A percentile compares a stretch with the other conserved stretches of the same genome.
Conservation (phyloP, 2,797 vertebrate genomes). For the Capromys pilorides region DNA sequence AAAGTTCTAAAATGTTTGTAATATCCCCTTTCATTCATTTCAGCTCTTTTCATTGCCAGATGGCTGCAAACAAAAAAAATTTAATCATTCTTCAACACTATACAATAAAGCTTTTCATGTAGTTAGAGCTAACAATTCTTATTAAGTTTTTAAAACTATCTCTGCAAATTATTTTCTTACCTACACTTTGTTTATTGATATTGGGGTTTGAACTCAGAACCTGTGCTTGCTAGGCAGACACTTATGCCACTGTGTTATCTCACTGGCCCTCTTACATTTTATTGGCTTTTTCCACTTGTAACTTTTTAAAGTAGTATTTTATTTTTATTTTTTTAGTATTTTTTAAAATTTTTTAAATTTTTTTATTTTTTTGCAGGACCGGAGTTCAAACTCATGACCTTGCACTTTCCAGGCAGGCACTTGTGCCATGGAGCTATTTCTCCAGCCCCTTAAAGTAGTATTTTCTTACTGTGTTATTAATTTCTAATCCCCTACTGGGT, state of each 20-base stretch:
- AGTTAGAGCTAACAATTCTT: constrained; percentile 1
- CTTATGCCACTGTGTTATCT: too few relatives aligned
- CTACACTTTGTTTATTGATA: constrained; percentile 12
- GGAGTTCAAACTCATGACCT: too few relatives aligned
- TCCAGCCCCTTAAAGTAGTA: neutral
- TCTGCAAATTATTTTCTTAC: neutral
- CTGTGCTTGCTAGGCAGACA: too few relatives aligned
- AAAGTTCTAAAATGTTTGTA: neutral
- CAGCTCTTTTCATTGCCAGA: neutral
- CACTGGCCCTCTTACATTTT: neutral
- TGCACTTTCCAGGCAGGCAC: too few relatives aligned
- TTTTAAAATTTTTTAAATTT: too few relatives aligned
- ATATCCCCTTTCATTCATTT: neutral
- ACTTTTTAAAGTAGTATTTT: constrained; percentile 15
- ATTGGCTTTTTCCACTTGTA: neutral
- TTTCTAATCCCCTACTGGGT: neutral
- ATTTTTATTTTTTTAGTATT: neutral
- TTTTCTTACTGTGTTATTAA: neutral
- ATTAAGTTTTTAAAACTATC: constrained; percentile 33
- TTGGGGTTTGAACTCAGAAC: too few relatives aligned
- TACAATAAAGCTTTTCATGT: neutral
- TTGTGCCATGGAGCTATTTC: too few relatives aligned
- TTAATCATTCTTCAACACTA: neutral
- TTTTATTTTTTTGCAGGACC: too few relatives aligned
- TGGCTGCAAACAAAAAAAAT: constrained; percentile 32